Evolutionary conservation across 1,140 invertebrate species (phyloP), one percentile per base, ranked within the genome.

Genomic region (Sogatella furcifera): DNA sequence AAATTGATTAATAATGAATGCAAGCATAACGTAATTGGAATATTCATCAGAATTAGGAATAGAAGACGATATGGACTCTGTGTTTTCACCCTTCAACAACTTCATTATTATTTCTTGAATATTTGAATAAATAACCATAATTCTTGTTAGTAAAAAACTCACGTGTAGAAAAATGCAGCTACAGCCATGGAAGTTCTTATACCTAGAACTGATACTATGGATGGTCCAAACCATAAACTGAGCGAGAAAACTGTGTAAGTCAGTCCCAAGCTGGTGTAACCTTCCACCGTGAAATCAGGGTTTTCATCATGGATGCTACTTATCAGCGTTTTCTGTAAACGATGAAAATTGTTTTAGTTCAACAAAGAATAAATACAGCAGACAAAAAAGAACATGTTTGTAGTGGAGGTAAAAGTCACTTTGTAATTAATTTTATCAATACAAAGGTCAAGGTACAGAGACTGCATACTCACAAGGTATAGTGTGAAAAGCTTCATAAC

Each of bases 141-240:
- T 2, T 28, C 24, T 28, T 28, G 24, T 28, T 4, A 8, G 9
- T 5, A 52, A 9, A 52, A 34, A 10, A 65, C 79, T 80, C 69
- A 86, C 83, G 81, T 74, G 73, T 91, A 92, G 19, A 84, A 82
- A 28, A 84, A 41, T 5, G 82, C 85, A 5, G 93, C 93, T 21
- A 88, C 76, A 11, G 96, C 69, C 84, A 98, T 95, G 1, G 90
- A 84, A 1, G 85, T 75, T 62, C 91, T 83, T 0, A 93, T 85
- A 0, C 92, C 92, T 1, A 86, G 84, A 56, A 92, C 71, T 44
- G 84, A 84, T 55, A 98, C 87, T 62, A 91, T 81, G 0, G 93
- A 94, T 0, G 95, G 95, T 1, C 93, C 89, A 68, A 92, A 69
- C 93, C 94, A 97, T 71, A 97, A 96, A 69, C 84, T 88, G 4